These are phyloP conservation scores for Sesia bembeciformis DNA, from an alignment of 2,888 invertebrate genomes.

Conservation along the genomic window DNA sequence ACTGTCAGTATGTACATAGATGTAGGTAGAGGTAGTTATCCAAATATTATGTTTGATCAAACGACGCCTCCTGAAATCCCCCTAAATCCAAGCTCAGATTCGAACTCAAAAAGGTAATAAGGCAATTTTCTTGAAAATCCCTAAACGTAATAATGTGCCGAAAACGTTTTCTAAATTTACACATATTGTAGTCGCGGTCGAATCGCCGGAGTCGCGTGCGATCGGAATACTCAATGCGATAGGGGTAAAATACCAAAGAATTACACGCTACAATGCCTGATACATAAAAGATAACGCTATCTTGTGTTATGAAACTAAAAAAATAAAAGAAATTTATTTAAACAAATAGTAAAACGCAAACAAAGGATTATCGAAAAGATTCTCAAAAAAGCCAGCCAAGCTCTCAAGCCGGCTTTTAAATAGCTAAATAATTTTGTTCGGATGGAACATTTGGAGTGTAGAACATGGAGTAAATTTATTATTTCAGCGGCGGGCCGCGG, in stretches of 20 bases:
- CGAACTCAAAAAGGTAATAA: conserved; percentile 68
- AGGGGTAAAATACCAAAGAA: conserved; percentile 44
- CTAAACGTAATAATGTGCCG: conserved; percentile 71
- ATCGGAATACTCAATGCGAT: conserved; percentile 60
- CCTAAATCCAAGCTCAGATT: conserved; percentile 55
- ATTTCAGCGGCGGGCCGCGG: conserved; percentile 60
- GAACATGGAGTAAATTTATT: conserved; percentile 69
- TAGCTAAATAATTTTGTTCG: conserved; percentile 62
- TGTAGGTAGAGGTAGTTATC: background rate
- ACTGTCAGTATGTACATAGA: too few relatives aligned
- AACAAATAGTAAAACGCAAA: background rate
- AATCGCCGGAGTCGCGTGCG: conserved; percentile 56
- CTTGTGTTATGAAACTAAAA: background rate
- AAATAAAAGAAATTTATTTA: background rate
- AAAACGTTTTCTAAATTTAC: conserved; percentile 71
- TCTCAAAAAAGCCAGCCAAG: background rate
- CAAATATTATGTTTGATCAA: conserved; percentile 18
- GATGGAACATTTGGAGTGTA: conserved; percentile 57
- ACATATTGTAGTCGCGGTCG: conserved; percentile 65
- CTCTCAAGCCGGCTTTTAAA: conserved; percentile 35
- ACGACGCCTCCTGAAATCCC: conserved; percentile 41
- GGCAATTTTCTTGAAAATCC: conserved; percentile 73
- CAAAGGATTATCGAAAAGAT: background rate
- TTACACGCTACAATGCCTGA: conserved; percentile 26
- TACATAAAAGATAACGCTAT: conserved; percentile 15